These are phyloP conservation scores for Tetranychus truncatus DNA, from an alignment of 2,888 invertebrate genomes.

Conservation along the genomic window DNA sequence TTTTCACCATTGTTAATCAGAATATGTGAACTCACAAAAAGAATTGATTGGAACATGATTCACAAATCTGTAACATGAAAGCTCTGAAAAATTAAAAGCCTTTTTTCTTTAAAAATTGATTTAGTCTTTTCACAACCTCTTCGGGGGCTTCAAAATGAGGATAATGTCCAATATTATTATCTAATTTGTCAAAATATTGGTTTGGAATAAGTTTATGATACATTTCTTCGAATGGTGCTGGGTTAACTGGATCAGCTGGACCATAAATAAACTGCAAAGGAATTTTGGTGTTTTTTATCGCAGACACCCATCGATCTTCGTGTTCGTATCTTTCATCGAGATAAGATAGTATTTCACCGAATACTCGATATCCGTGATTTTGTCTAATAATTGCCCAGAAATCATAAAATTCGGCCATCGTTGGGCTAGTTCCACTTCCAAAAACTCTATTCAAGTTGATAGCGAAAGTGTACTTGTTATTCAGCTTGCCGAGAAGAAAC, in stretches of 20 bases:
- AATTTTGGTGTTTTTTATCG: conserved; percentile 28
- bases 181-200: conserved; percentile 29
- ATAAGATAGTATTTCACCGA: conserved; percentile 27
- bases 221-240: conserved; percentile 28
- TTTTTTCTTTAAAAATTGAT: conserved; percentile 17
- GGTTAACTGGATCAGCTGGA: conserved; percentile 32
- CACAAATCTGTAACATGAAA: background rate
- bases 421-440: conserved; percentile 29
- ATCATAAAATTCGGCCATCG: conserved; percentile 29
- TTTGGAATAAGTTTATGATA: conserved; percentile 29
- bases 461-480: conserved; percentile 20
- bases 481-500: conserved; percentile 19
- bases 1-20: background rate
- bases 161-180: conserved; percentile 31
- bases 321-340: conserved; percentile 29
- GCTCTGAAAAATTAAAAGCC: background rate
- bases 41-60: background rate
- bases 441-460: conserved; percentile 30
- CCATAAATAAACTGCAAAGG: conserved; percentile 33
- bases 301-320: conserved; percentile 32
- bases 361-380: conserved; percentile 26
- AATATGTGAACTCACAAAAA: background rate
- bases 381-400: conserved; percentile 26
- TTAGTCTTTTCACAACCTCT: conserved; percentile 26
- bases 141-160: conserved; percentile 32